phyloP scores from a whole-genome alignment of 2,797 vertebrate species.

The Lepidocolaptes lacrymiger region DNA sequence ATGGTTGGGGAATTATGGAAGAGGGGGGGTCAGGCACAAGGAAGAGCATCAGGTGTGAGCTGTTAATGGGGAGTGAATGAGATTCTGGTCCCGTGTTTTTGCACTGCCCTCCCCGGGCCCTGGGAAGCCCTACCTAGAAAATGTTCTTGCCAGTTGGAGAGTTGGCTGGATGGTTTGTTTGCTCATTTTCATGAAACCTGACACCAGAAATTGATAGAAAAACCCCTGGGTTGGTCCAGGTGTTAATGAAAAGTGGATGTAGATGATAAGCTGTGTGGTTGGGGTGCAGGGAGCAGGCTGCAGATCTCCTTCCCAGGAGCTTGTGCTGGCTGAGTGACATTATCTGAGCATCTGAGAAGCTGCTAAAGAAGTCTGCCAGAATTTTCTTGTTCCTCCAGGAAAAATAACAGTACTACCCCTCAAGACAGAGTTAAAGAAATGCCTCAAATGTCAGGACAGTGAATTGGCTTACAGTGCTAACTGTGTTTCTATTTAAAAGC shows the following conservation, averaged over 20 bases:
- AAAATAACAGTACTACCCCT: not conserved
- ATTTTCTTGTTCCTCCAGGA: constrained; percentile 27
- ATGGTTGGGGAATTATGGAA: not conserved
- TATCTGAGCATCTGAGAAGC: not conserved
- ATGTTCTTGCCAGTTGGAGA: not conserved
- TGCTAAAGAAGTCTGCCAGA: not conserved
- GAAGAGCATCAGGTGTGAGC: not conserved
- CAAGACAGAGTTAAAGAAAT: constrained; percentile 19
- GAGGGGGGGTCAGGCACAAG: not conserved
- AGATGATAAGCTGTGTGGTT: not conserved
- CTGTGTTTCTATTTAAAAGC: constrained; percentile 20
- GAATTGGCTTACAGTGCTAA: not conserved
- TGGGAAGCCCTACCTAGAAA: not conserved
- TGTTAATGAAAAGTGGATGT: not conserved
- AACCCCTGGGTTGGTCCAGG: not conserved
- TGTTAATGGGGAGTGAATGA: not conserved
- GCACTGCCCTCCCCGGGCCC: rapidly evolving
- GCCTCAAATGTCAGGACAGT: not conserved
- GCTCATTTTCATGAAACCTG: not conserved
- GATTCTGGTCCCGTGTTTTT: rapidly evolving
- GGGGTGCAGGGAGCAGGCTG: not conserved
- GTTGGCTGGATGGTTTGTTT: not conserved
- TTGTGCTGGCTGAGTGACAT: not conserved
- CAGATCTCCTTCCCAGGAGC: not conserved
- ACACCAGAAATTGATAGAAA: not conserved